Evolutionary conservation across 2,797 vertebrate genomes (phyloP), one percentile per base, ranked within the genome.

Genomic region (Enteromius mattozi): DNA sequence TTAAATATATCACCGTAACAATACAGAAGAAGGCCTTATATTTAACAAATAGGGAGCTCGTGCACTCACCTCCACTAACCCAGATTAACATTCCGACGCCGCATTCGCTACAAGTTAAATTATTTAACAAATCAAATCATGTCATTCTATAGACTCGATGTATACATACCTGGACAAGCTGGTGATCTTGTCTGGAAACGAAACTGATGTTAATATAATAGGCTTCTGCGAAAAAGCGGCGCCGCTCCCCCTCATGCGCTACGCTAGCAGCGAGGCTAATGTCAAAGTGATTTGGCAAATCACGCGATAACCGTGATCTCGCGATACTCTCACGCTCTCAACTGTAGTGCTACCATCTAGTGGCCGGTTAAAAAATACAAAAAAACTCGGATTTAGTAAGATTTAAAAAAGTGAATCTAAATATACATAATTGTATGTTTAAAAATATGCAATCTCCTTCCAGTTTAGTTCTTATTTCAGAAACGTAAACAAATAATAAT

Each of bases 151-250:
- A 42, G 16, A 45, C 17, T 35, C 4, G 0, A 14, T 65, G 12
- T 33, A n/a, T 37, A 72, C 83, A 69, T 84, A 84, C 83, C 83
- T 84, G 33, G 8, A 42, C 12, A 9, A 33, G 13, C 40, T n/a
- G 19, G 7, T 35, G 33, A 30, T 2, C 40, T 77, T 68, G 14
- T 30, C 9, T 10, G 21, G 37, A 35, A 69, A n/a, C 6, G 13
- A 61, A 63, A 10, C 12, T 6, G 42, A 49, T 47, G 35, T 27
- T 19, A 21, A 27, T 63, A 37, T 35, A 69, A 69, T 2, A 47
- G 13, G 3, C 54, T 49, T 27, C 45, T 7, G 27, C 6, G 30
- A 6, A 21, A 37, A 2, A 14, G 10, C 17, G 30, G 13, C 3
- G 30, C 30, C 6, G 17, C 47, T 19, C n/a, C 51, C 13, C 9